These are phyloP conservation scores for Melieria omissa DNA, from an alignment of 2,888 invertebrate genomes.

Conservation along the genomic window DNA sequence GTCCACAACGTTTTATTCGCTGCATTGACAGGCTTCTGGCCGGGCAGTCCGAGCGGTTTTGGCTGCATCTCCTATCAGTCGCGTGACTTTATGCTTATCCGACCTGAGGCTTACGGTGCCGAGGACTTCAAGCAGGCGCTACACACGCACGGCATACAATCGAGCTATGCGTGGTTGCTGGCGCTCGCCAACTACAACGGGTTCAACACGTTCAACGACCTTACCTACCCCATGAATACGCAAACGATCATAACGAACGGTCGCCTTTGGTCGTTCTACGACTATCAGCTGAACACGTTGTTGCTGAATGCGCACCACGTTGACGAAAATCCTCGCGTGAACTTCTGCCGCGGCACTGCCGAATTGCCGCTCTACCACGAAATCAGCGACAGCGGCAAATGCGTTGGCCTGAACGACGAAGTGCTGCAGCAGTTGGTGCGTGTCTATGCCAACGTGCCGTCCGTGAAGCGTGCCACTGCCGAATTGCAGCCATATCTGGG, in stretches of 20 bases:
- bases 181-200: slow-evolving; percentile 86
- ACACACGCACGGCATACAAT: slow-evolving; percentile 79
- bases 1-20: not conserved
- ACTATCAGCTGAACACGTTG: slow-evolving; percentile 92
- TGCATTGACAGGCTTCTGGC: slow-evolving; percentile 78
- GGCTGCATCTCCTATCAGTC: slow-evolving; percentile 81
- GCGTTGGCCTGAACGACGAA: slow-evolving; percentile 83
- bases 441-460: slow-evolving; percentile 79
- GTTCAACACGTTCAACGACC: slow-evolving; percentile 89
- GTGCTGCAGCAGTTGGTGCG: slow-evolving; percentile 79
- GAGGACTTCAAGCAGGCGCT: slow-evolving; percentile 74
- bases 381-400: slow-evolving; percentile 75
- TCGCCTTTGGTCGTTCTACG: slow-evolving; percentile 83
- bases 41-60: slow-evolving; percentile 81
- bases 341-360: slow-evolving; percentile 83
- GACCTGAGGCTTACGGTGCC: slow-evolving; percentile 68
- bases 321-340: slow-evolving; percentile 76
- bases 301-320: slow-evolving; percentile 73
- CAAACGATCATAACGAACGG: slow-evolving; percentile 93
- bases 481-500: slow-evolving; percentile 81
- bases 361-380: slow-evolving; percentile 79
- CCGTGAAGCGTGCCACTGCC: slow-evolving; percentile 69
- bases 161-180: slow-evolving; percentile 83
- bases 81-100: slow-evolving; percentile 71
- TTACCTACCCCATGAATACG: slow-evolving; percentile 90